phyloP scores from a whole-genome alignment of 2,888 invertebrate species.

The Hermodice carunculata region DNA sequence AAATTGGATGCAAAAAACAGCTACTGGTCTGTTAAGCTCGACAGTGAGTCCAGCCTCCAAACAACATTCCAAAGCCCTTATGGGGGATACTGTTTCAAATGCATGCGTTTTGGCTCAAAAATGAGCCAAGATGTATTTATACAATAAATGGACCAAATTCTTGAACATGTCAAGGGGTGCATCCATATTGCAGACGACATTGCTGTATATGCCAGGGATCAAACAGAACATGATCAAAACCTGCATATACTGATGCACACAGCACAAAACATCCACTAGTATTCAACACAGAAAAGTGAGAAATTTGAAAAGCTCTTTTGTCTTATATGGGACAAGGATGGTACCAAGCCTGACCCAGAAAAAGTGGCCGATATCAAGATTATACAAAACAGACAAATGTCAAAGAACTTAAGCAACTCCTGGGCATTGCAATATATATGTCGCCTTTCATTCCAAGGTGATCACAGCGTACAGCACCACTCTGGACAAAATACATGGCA shows the following conservation, averaged over 20 bases:
- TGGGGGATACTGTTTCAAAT: constrained; percentile 24
- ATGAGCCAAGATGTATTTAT: constrained; percentile 33
- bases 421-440: constrained; percentile 31
- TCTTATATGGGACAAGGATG: background rate
- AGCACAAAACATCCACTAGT: background rate
- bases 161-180: constrained; percentile 13
- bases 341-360: constrained; percentile 9
- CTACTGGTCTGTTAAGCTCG: constrained; percentile 32
- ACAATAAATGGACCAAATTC: constrained; percentile 24
- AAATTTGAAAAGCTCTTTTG: background rate
- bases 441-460: constrained; percentile 25
- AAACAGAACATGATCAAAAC: constrained; percentile 2
- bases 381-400: constrained; percentile 25
- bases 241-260: background rate
- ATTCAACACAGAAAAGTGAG: background rate
- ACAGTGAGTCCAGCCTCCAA: constrained; percentile 22
- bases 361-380: constrained; percentile 24
- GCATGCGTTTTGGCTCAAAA: constrained; percentile 27
- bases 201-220: background rate
- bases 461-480: background rate
- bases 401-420: constrained; percentile 30
- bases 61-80: constrained; percentile 34
- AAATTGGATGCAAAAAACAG: constrained; percentile 41
- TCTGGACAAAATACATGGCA: background rate
- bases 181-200: constrained; percentile 20